A percentile compares a stretch with the other conserved stretches of the same genome.
Evolutionary conservation across 1,140 invertebrate species (phyloP).

Genomic region (Cryptotermes secundus): DNA sequence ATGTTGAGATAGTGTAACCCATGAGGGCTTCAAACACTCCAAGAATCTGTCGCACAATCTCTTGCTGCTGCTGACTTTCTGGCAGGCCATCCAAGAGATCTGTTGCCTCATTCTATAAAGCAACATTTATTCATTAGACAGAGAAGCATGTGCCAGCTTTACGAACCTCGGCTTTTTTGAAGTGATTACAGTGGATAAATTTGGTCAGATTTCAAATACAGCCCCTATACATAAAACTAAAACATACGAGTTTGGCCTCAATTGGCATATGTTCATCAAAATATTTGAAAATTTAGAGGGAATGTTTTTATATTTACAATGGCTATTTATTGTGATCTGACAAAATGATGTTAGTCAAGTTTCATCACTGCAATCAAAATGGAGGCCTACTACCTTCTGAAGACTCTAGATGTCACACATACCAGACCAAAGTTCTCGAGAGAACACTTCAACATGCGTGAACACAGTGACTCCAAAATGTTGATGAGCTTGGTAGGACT

Average conservation of each 20-base stretch:
- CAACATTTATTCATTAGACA: background rate
- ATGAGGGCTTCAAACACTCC: constrained; percentile 54
- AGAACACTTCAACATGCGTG: constrained; percentile 44
- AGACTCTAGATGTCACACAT: constrained; percentile 37
- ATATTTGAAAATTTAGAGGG: too few relatives aligned
- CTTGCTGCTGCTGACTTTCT: constrained; percentile 50
- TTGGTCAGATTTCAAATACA: too few relatives aligned
- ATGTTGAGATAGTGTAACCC: constrained; percentile 51
- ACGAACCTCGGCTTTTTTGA: background rate
- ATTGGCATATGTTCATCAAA: too few relatives aligned
- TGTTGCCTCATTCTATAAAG: constrained; percentile 49
- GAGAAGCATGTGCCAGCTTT: background rate
- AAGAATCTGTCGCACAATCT: constrained; percentile 50
- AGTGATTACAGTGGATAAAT: too few relatives aligned
- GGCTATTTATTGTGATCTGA: too few relatives aligned
- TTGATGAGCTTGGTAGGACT: constrained; percentile 41
- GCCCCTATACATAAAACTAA: too few relatives aligned
- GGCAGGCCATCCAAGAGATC: constrained; percentile 50
- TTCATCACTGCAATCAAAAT: too few relatives aligned
- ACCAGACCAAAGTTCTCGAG: constrained; percentile 50
- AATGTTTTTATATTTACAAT: too few relatives aligned
- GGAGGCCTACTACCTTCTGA: too few relatives aligned
- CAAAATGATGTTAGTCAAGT: too few relatives aligned
- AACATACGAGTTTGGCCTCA: too few relatives aligned
- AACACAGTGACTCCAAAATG: constrained; percentile 47